A percentile compares a stretch with the other conserved stretches of the same genome.
Evolutionary conservation across 1,140 invertebrate species (phyloP).

Genomic region (Galleria mellonella): DNA sequence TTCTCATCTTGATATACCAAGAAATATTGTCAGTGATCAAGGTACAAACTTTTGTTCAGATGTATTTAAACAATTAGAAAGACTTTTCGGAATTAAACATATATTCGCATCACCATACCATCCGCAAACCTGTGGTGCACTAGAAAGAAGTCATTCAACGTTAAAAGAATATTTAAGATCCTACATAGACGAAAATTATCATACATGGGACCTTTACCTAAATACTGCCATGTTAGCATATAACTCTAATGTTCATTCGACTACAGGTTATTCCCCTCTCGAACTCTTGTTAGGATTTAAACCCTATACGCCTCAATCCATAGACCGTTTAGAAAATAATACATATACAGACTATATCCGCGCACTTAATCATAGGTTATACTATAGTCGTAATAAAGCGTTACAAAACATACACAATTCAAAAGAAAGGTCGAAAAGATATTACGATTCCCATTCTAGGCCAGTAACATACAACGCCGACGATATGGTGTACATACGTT

Average conservation of each 20-base stretch:
- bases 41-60: constrained; percentile 41
- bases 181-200: constrained; percentile 18
- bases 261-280: constrained; percentile 23
- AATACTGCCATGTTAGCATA: constrained; percentile 18
- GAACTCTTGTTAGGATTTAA: constrained; percentile 32
- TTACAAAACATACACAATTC: background rate
- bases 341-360: constrained; percentile 5
- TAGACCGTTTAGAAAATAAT: background rate
- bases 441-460: background rate
- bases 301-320: constrained; percentile 13
- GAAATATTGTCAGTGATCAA: constrained; percentile 37
- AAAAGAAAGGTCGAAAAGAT: constrained; percentile 4
- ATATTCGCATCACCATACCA: constrained; percentile 43
- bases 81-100: constrained; percentile 34
- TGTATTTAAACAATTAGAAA: constrained; percentile 33
- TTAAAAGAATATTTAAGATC: constrained; percentile 28
- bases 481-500: constrained; percentile 4
- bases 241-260: constrained; percentile 23
- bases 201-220: constrained; percentile 18
- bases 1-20: constrained; percentile 39
- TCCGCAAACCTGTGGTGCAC: constrained; percentile 32
- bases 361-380: background rate
- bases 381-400: background rate
- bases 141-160: constrained; percentile 19
- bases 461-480: background rate